These are phyloP conservation scores for Himalopsyche japonica DNA, from an alignment of 2,888 invertebrate genomes.

Conservation along the genomic window DNA sequence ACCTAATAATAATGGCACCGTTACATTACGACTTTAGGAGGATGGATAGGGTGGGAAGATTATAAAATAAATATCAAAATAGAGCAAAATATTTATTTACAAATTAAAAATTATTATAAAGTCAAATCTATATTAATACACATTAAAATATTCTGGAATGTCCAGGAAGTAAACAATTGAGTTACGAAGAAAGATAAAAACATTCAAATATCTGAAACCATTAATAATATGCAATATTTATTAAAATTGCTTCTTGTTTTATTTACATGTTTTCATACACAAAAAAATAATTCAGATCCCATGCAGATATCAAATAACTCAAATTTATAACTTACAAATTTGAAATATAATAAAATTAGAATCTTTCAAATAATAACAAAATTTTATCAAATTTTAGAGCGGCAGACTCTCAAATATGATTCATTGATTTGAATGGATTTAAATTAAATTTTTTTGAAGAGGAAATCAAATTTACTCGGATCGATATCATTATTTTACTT, in stretches of 20 bases:
- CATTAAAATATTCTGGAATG: constrained; percentile 7
- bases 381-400: no score
- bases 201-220: background rate
- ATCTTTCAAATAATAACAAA: no score
- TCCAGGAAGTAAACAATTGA: background rate
- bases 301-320: background rate
- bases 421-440: no score
- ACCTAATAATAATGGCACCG: background rate
- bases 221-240: background rate
- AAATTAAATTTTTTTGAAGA: no score
- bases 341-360: no score
- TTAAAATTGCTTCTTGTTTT: background rate
- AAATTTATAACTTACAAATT: no score
- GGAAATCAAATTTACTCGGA: no score
- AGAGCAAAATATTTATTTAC: constrained; percentile 34
- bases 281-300: background rate
- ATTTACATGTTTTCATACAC: background rate
- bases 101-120: constrained; percentile 18
- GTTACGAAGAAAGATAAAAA: background rate
- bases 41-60: background rate
- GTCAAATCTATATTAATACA: constrained; percentile 22
- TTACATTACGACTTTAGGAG: background rate
- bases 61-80: constrained; percentile 20
- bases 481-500: background rate
- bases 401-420: no score